Percentiles rank a stretch among this genome's conserved stretches.
Evolutionary conservation across 2,797 vertebrate genomes (phyloP).

Genomic region (Protonibea diacanthus): DNA sequence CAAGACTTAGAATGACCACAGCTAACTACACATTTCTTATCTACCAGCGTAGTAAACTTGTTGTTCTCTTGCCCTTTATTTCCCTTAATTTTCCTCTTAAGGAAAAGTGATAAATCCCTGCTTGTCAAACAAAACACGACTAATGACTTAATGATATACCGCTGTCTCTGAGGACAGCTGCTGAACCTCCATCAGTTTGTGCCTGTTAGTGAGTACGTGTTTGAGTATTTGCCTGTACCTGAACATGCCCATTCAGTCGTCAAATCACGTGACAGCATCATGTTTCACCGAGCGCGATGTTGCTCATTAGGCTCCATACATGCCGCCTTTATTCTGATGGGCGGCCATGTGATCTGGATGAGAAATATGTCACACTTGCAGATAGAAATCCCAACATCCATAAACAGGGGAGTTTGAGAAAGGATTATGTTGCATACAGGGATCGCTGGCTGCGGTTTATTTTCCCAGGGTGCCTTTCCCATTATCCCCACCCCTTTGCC

Average conservation of each 20-base stretch:
- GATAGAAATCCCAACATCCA: constrained; percentile 81
- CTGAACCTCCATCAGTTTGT: constrained; percentile 65
- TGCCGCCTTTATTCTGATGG: constrained; percentile 33
- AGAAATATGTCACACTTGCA: constrained; percentile 83
- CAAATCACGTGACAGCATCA: background rate
- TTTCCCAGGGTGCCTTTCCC: constrained; percentile 81
- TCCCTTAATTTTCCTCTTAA: constrained; percentile 56
- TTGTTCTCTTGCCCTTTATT: constrained; percentile 44
- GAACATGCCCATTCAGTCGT: constrained; percentile 38
- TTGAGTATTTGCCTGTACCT: constrained; percentile 45
- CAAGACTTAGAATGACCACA: constrained; percentile 13
- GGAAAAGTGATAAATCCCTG: constrained; percentile 83
- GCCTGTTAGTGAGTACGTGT: constrained; percentile 11
- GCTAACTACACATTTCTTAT: constrained; percentile 23
- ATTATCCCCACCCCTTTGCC: constrained; percentile 72
- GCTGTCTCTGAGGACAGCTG: constrained; percentile 75
- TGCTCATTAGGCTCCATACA: constrained; percentile 21
- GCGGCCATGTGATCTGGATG: constrained; percentile 47
- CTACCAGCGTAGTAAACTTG: constrained; percentile 22
- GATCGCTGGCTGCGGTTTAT: constrained; percentile 81
- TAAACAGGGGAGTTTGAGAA: constrained; percentile 77
- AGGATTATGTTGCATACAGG: constrained; percentile 78
- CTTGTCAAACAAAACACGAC: constrained; percentile 86
- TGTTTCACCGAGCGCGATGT: constrained; percentile 21
- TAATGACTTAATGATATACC: constrained; percentile 84